Evolutionary conservation across 2,113 vertebrate genomes (phyloP), one percentile per base, ranked within the genome.

Genomic region (Catharus minimus): DNA sequence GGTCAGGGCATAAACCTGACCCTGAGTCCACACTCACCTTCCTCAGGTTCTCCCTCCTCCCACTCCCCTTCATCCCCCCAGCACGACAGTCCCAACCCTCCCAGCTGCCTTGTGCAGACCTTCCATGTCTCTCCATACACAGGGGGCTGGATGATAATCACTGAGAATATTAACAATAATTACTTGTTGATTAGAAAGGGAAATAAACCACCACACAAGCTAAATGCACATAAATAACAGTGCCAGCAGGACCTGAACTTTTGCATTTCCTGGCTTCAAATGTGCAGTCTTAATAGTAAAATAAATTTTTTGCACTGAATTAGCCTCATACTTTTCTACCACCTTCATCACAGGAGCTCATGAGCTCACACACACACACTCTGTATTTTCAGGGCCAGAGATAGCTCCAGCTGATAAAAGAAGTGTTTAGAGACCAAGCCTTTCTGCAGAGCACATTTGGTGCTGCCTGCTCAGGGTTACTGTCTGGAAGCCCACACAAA

Each of bases 221-320:
- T 68, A 79, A 57, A 33, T 43, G 33, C 30, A 55, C 52, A 17
- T 28, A 74, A 62, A 11, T 30, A 24, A 77, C 3, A 1, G 41
- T 88, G 79, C 60, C 73, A 90, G 71, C 78, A 73, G 86, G 56
- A 93, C 58, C 71, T 30, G 47, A 95, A 95, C 92, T 84, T 95
- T 92, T 95, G 94, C 95, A 93, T 95, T 94, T 95, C 86, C 60
- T 89, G 39, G 52, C 75, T 95, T 93, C 32, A 49, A 39, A 50
- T 71, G 26, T 56, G 55, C 71, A 74, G 71, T 47, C 39, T 60
- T 74, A 58, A 57, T 13, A 87, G 67, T 58, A 44, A 84, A 83
- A 21, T 49, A 43, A 89, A 39, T 89, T 8, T 82, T 81, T 82
- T 76, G 43, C 60, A 46, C 39, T 79, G 73, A 39, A 76, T 86